Evolutionary conservation across 2,797 vertebrate species (phyloP).

Genomic region (Poecilia wingei): DNA sequence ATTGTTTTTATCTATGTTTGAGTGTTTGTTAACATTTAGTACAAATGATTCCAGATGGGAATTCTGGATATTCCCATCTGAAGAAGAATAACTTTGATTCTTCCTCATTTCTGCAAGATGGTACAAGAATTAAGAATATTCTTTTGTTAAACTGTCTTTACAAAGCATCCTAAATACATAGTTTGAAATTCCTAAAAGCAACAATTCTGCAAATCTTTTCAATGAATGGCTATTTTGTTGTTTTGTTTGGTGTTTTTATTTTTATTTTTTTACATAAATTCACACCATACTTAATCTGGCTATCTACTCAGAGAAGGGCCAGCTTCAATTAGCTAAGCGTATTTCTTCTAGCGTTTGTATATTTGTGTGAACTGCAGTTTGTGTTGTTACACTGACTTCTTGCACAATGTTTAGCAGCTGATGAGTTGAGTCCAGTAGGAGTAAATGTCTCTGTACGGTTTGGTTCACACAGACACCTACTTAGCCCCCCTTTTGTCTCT

Average conservation of each 20-base stretch:
- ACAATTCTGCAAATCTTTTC: not conserved
- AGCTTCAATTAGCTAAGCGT: not conserved
- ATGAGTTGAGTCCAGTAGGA: not conserved
- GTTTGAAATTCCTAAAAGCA: not conserved
- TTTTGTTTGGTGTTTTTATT: not conserved
- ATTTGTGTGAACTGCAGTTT: not conserved
- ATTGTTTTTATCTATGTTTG: not conserved
- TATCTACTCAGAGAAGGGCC: not conserved
- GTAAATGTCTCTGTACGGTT: not conserved
- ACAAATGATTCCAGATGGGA: not conserved
- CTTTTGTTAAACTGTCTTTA: not conserved
- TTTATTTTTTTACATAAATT: too few species aligned
- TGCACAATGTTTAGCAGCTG: not conserved
- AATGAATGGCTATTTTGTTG: not conserved
- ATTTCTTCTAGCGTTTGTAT: not conserved
- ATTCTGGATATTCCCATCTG: not conserved
- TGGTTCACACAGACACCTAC: not conserved
- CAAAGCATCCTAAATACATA: not conserved
- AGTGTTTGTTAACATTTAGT: not conserved
- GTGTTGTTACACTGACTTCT: not conserved
- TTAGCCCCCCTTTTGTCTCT: not conserved
- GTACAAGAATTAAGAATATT: not conserved
- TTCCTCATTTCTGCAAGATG: not conserved
- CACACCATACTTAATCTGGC: not conserved
- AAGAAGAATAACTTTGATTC: not conserved